These are phyloP conservation scores for Aphyosemion australe DNA, from an alignment of 2,113 vertebrate species.

Conservation along the genomic window DNA sequence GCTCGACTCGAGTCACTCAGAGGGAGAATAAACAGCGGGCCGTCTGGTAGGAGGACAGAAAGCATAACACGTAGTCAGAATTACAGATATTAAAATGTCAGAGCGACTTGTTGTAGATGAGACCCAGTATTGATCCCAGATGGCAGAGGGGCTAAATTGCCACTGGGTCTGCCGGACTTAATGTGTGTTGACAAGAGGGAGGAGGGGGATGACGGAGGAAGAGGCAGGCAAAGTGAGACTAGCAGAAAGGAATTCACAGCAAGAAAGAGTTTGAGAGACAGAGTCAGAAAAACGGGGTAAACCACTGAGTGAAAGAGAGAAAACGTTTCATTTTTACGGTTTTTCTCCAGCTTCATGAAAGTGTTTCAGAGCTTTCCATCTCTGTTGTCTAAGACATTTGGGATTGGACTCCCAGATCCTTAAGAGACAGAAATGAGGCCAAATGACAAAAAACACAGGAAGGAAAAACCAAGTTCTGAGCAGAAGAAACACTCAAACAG, in stretches of 20 bases:
- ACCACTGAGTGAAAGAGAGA: constrained; percentile 25
- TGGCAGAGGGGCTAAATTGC: constrained; percentile 72
- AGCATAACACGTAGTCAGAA: constrained; percentile 79
- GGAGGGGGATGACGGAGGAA: constrained; percentile 45
- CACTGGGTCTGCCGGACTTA: constrained; percentile 63
- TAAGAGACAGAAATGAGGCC: too few species aligned
- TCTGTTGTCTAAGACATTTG: background rate
- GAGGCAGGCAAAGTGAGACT: constrained; percentile 55
- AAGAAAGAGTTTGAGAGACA: constrained; percentile 21
- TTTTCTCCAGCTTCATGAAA: background rate
- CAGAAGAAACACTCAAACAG: background rate
- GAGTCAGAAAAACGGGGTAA: constrained; percentile 17
- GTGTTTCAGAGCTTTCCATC: too few species aligned
- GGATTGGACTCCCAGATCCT: background rate
- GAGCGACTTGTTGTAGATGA: constrained; percentile 70
- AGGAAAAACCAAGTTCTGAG: too few species aligned
- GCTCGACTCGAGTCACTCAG: constrained; percentile 65
- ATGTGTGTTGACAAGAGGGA: constrained; percentile 66
- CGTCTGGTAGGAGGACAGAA: constrained; percentile 74
- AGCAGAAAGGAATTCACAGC: constrained; percentile 52
- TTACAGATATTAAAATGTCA: constrained; percentile 83
- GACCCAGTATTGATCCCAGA: constrained; percentile 82
- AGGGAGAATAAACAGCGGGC: constrained; percentile 67
- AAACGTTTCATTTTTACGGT: constrained; percentile 8
- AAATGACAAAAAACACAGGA: too few species aligned